Conservation (phyloP, 2,888 invertebrate species). For the Ennomos fuscantarius region DNA sequence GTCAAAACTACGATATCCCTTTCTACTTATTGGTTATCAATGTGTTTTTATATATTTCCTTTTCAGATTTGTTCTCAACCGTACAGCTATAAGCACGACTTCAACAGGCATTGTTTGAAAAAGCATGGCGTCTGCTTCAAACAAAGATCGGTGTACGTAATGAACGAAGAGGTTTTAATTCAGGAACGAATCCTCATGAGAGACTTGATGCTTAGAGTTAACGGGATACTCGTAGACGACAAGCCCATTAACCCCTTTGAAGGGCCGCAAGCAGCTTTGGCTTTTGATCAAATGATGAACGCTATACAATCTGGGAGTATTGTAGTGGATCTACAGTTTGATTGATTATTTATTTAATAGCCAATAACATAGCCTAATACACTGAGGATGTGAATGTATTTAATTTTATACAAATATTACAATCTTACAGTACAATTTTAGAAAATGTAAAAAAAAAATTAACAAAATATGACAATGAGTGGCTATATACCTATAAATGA, state of each 20-base stretch:
- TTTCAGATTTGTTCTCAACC: slow-evolving; percentile 72
- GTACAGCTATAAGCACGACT: slow-evolving; percentile 74
- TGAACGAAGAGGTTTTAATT: slow-evolving; percentile 67
- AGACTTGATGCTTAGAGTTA: slow-evolving; percentile 53
- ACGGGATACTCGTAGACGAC: slow-evolving; percentile 51
- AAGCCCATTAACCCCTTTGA: slow-evolving; percentile 59
- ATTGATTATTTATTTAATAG: too few relatives aligned
- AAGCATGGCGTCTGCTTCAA: slow-evolving; percentile 71
- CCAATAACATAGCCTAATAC: too few relatives aligned
- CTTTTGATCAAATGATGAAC: slow-evolving; percentile 58
- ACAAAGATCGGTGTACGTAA: slow-evolving; percentile 56
- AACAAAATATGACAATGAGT: too few relatives aligned
- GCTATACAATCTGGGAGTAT: slow-evolving; percentile 53
- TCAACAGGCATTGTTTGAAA: slow-evolving; percentile 71
- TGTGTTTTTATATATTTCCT: neutral
- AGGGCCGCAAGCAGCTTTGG: slow-evolving; percentile 57
- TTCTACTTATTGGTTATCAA: too few relatives aligned
- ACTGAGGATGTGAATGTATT: too few relatives aligned
- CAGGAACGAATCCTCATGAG: slow-evolving; percentile 60
- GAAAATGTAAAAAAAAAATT: too few relatives aligned
- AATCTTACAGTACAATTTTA: too few relatives aligned
- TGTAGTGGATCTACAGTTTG: slow-evolving; percentile 38
- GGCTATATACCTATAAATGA: too few relatives aligned
- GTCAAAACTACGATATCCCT: too few relatives aligned
- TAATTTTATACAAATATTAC: too few relatives aligned